Evolutionary conservation across 2,888 invertebrate genomes (phyloP).

Genomic region (Yponomeuta sedellus): DNA sequence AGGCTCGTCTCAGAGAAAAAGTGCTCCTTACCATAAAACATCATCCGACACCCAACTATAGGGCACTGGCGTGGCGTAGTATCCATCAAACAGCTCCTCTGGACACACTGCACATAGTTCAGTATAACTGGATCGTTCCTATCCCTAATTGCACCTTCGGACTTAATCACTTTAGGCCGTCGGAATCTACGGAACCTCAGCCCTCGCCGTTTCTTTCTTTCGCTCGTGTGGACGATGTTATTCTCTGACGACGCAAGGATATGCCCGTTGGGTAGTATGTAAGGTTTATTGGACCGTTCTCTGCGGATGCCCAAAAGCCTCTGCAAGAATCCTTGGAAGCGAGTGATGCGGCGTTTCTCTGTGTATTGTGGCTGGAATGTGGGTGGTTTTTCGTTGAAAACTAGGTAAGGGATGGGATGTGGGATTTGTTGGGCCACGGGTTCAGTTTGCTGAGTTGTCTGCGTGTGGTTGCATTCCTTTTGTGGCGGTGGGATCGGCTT

Average conservation of each 20-base stretch:
- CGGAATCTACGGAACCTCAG: constrained; percentile 44
- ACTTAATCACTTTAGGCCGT: constrained; percentile 47
- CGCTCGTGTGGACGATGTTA: constrained; percentile 37
- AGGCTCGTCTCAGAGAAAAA: no score
- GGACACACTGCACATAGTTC: constrained; percentile 52
- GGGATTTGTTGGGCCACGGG: constrained; percentile 22
- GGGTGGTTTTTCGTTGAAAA: background rate
- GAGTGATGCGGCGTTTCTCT: constrained; percentile 30
- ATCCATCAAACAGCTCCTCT: constrained; percentile 51
- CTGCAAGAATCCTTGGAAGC: constrained; percentile 56
- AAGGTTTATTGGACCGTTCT: constrained; percentile 23
- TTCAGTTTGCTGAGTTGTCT: background rate
- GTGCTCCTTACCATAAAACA: constrained; percentile 44
- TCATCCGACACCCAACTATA: constrained; percentile 50
- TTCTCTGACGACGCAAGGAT: constrained; percentile 54
- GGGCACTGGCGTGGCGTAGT: constrained; percentile 58
- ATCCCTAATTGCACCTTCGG: constrained; percentile 44
- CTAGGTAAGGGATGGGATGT: constrained; percentile 27
- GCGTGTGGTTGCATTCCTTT: background rate
- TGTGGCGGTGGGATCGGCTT: background rate
- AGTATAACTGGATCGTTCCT: constrained; percentile 44
- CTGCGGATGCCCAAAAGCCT: constrained; percentile 48
- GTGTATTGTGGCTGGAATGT: constrained; percentile 26
- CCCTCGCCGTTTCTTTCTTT: constrained; percentile 35
- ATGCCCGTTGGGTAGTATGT: constrained; percentile 32